Evolutionary conservation across 2,113 vertebrate genomes (phyloP), one percentile per base, ranked within the genome.

Genomic region (Zapornia atra): DNA sequence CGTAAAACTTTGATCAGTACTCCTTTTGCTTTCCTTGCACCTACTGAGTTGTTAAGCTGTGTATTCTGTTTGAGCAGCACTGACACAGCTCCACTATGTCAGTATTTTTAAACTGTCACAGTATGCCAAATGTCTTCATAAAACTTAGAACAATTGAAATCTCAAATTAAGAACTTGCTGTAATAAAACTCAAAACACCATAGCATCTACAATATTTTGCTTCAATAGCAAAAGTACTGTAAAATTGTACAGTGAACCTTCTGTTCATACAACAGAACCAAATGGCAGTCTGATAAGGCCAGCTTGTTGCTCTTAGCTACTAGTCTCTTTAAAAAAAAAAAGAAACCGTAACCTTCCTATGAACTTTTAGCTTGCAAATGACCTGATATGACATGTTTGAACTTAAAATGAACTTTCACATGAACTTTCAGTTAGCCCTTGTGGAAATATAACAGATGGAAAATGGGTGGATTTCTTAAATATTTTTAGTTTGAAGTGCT

Each of bases 281-380:
- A 93, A 53, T 33, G 40, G 81, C 85, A 92, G 86, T 71, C 84
- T 94, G 87, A 88, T 94, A 96, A 95, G 78, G 84, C 80, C 50
- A 82, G 70, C 54, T 81, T 94, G 71, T 66, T 92, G 18, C 63
- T 92, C 51, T 93, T 95, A 90, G 88, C 73, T 57, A 84, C 26
- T 78, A 81, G 56, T 64, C 25, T 48, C 56, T 65, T 46, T 65
- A 66, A 69, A 80, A 82, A 66, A 69, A 80, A 82, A 94, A 95
- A 82, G 38, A 82, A 86, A 51, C 69, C 64, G 82, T 98, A 96
- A 98, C 97, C 98, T 98, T 96, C 63, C 82, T 92, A 57, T 98
- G 98, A 99, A 98, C 98, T 96, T 95, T 96, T 96, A 96, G 81
- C 97, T 98, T 98, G 97, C 94, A 97, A 97, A 97, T 97, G 97